These are phyloP conservation scores for Muschampia plurimacula DNA, from an alignment of 2,888 invertebrate genomes.

Conservation along the genomic window DNA sequence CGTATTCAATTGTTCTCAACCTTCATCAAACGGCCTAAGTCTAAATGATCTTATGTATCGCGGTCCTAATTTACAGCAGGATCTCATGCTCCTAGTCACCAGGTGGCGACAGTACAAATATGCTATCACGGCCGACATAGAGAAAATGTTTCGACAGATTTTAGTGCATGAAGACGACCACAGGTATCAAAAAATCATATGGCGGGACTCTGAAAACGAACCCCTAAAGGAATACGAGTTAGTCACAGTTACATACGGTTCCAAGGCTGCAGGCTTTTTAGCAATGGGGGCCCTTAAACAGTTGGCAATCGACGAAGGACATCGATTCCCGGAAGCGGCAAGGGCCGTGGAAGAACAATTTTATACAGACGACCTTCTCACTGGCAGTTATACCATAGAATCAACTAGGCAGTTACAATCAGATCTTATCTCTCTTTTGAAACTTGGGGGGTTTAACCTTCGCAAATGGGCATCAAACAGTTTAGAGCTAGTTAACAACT, in stretches of 20 bases:
- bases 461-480: background rate
- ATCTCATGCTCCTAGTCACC: background rate
- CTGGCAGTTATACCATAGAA: background rate
- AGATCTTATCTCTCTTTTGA: background rate
- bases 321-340: background rate
- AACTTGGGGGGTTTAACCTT: background rate
- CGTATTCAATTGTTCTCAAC: too few species aligned
- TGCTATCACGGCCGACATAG: conserved; percentile 14
- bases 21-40: conserved; percentile 1
- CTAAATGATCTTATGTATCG: conserved; percentile 8
- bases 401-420: background rate
- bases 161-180: background rate
- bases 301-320: background rate
- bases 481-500: background rate
- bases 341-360: background rate
- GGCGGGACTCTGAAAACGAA: background rate
- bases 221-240: background rate
- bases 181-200: conserved; percentile 8
- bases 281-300: conserved; percentile 9
- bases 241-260: background rate
- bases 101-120: conserved; percentile 7
- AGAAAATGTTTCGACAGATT: conserved; percentile 14
- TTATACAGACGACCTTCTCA: conserved; percentile 1
- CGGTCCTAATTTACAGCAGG: conserved; percentile 7
- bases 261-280: conserved; percentile 9